phyloP scores from a whole-genome alignment of 2,888 invertebrate genomes.

The Eucriotettix oculatus region DNA sequence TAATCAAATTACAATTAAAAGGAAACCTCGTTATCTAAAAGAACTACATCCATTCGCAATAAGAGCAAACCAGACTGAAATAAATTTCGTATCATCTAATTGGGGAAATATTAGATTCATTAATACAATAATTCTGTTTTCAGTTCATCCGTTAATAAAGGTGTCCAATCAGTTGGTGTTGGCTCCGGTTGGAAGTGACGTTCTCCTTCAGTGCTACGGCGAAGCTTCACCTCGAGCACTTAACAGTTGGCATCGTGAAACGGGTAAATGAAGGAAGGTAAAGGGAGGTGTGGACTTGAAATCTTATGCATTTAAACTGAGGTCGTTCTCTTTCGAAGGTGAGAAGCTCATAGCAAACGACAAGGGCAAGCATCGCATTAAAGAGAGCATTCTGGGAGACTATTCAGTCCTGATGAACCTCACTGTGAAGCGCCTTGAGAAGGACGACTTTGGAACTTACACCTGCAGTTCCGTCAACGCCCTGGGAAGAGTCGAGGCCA shows the following conservation, averaged over 20 bases:
- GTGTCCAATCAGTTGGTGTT: constrained; percentile 73
- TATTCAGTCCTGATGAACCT: constrained; percentile 72
- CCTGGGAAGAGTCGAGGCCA: constrained; percentile 63
- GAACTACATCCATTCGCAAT: no score
- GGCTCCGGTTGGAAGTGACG: constrained; percentile 64
- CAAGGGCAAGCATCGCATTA: constrained; percentile 47
- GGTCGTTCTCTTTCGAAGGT: constrained; percentile 28
- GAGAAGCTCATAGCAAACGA: constrained; percentile 58
- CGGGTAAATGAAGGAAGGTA: constrained; percentile 35
- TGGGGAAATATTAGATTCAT: no score
- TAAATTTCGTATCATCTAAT: no score
- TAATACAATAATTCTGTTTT: constrained; percentile 15
- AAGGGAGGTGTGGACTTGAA: no score
- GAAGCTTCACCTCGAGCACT: constrained; percentile 79
- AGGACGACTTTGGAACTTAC: constrained; percentile 63
- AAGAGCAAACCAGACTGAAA: no score
- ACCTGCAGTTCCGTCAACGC: constrained; percentile 70
- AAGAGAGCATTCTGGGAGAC: constrained; percentile 53
- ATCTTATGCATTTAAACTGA: no score
- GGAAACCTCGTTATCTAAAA: no score
- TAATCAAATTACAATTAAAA: no score
- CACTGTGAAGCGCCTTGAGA: constrained; percentile 57
- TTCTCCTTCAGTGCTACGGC: constrained; percentile 68
- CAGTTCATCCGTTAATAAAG: constrained; percentile 75
- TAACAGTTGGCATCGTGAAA: constrained; percentile 75